These are phyloP conservation scores for Glaucidium brasilianum DNA, from an alignment of 2,113 vertebrate genomes.

Conservation along the genomic window DNA sequence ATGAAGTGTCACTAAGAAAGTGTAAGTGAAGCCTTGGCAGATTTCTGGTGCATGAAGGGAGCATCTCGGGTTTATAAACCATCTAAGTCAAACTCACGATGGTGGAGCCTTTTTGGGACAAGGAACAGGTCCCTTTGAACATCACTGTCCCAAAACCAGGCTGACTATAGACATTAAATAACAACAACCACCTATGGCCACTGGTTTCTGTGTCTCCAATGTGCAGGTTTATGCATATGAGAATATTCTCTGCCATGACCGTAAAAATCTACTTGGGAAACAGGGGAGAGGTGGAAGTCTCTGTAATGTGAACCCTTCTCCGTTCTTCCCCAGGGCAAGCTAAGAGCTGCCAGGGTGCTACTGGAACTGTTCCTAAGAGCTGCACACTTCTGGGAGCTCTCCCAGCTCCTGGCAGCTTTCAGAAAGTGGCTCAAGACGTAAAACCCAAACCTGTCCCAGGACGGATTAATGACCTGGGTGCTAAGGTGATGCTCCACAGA, in stretches of 20 bases:
- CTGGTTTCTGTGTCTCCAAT: background rate
- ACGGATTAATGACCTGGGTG: background rate
- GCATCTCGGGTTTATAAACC: background rate
- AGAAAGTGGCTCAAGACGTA: background rate
- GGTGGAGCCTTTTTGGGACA: background rate
- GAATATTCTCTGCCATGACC: background rate
- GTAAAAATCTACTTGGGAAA: background rate
- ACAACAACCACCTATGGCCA: background rate
- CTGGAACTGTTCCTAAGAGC: background rate
- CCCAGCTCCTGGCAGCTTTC: background rate
- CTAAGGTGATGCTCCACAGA: background rate
- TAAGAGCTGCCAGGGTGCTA: background rate
- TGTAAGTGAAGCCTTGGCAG: background rate
- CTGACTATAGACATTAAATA: background rate
- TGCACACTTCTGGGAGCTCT: background rate
- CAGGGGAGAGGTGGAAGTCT: background rate
- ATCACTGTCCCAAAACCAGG: background rate
- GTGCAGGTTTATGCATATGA: background rate
- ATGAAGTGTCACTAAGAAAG: background rate
- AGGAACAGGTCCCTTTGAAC: background rate
- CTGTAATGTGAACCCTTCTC: background rate
- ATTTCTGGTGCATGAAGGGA: background rate
- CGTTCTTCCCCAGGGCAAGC: background rate
- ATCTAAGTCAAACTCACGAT: fast-evolving
- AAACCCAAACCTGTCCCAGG: background rate